Conservation (phyloP, 1,140 invertebrate species). For the Neotoxoptera formosana region DNA sequence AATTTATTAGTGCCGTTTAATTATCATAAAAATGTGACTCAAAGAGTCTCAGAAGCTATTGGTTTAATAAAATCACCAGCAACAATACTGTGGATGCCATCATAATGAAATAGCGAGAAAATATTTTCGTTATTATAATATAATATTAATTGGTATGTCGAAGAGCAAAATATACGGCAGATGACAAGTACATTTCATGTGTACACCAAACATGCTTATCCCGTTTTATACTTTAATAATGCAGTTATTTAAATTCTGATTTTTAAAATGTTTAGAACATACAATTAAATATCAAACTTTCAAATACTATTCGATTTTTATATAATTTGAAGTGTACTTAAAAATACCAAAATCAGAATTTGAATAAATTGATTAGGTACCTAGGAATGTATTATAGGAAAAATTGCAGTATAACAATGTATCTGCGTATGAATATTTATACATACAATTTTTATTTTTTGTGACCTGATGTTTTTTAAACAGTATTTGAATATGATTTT, state of each 20-base stretch:
- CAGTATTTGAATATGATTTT: neutral
- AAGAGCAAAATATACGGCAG: neutral
- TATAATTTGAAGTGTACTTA: neutral
- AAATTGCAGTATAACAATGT: too few species aligned
- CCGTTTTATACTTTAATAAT: neutral
- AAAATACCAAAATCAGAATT: too few species aligned
- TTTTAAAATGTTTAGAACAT: neutral
- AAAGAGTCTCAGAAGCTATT: neutral
- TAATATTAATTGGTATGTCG: neutral
- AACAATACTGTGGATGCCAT: neutral
- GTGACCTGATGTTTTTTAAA: neutral
- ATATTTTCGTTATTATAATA: neutral
- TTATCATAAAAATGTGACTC: neutral
- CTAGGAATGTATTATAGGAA: too few species aligned
- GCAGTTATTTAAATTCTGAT: neutral
- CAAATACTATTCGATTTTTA: neutral
- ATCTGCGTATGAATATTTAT: too few species aligned
- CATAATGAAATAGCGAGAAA: neutral
- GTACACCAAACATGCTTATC: neutral
- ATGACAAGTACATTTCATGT: neutral
- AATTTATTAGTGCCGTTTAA: constrained; percentile 7
- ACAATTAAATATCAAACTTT: neutral
- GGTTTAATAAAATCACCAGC: neutral
- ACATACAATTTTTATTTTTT: too few species aligned
- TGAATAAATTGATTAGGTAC: too few species aligned